Evolutionary conservation across 2,888 invertebrate genomes (phyloP).

Genomic region (Xylophagus ater): DNA sequence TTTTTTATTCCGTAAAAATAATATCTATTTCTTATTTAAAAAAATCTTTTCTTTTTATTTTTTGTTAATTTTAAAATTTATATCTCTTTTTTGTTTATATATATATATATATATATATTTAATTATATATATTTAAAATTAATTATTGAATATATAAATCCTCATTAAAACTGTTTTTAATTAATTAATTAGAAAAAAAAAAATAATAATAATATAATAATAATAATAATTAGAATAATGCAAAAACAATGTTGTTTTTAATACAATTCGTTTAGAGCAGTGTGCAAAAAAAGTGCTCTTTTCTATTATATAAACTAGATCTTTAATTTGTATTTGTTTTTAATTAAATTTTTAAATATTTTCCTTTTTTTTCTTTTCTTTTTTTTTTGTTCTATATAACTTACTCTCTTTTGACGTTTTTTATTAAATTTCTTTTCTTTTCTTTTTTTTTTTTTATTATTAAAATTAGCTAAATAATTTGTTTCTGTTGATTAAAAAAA

Average conservation of each 20-base stretch:
- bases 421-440: conserved; percentile 16
- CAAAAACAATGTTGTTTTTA: no score
- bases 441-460: conserved; percentile 20
- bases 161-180: conserved; percentile 8
- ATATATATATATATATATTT: conserved; percentile 15
- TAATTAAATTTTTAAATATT: conserved; percentile 13
- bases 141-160: conserved; percentile 13
- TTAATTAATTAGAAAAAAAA: conserved; percentile 10
- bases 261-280: conserved; percentile 14
- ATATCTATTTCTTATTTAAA: conserved; percentile 22
- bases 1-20: no score
- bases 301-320: conserved; percentile 6
- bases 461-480: conserved; percentile 23
- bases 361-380: conserved; percentile 16
- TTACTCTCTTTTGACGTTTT: conserved; percentile 15
- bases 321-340: conserved; percentile 6
- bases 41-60: background rate
- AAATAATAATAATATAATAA: conserved; percentile 9
- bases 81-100: conserved; percentile 17
- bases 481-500: conserved; percentile 21
- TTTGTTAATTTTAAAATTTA: conserved; percentile 22
- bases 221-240: no score
- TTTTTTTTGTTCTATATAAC: conserved; percentile 18
- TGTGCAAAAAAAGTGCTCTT: conserved; percentile 11
- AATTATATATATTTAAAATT: conserved; percentile 9